A percentile compares a stretch with the other conserved stretches of the same genome.
Conservation (phyloP, 2,797 vertebrate species). For the Potorous gilbertii region DNA sequence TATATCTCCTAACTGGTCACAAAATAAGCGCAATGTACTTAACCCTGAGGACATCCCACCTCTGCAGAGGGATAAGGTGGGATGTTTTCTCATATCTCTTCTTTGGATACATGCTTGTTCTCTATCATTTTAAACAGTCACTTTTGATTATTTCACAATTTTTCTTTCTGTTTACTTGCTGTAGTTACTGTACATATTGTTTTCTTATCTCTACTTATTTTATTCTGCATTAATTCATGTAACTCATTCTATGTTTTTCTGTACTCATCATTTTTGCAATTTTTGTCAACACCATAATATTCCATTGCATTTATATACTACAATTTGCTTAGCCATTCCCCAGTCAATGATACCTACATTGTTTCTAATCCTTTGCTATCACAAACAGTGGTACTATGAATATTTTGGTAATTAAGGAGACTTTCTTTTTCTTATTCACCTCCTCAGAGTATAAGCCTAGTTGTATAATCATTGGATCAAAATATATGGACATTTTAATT, state of each 20-base stretch:
- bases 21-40: not conserved
- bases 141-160: not conserved
- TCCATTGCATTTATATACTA: not conserved
- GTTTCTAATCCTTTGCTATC: not conserved
- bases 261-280: not conserved
- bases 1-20: not conserved
- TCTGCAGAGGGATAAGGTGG: not conserved
- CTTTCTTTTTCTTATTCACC: not conserved
- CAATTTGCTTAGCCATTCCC: not conserved
- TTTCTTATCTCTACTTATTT: not conserved
- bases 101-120: not conserved
- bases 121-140: not conserved
- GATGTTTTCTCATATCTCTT: not conserved
- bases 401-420: not conserved
- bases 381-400: not conserved
- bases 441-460: not conserved
- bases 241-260: not conserved
- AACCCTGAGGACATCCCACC: not conserved
- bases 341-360: not conserved
- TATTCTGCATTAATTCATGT: not conserved
- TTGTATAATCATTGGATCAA: not conserved
- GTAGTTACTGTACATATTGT: not conserved
- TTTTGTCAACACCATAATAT: not conserved
- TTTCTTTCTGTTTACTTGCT: not conserved
- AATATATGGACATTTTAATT: not conserved